Base-by-base conservation (phyloP, 2,797 vertebrate species). In the Bradypus variegatus region DNA sequence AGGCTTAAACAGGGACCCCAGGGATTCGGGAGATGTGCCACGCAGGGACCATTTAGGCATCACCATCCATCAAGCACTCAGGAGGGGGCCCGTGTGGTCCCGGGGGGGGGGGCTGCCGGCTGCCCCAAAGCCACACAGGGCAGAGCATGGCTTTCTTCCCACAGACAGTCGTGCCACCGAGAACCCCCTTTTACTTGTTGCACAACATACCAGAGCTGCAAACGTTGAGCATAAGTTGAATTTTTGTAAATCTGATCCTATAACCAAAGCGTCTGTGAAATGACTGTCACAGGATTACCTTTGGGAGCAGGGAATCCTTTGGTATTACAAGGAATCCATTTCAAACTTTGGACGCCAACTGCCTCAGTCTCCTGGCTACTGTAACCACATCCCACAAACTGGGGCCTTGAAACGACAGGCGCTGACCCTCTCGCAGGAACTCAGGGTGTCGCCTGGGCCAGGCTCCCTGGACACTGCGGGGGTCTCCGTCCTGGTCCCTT, bases 191-290 rank as follows among this genome's bases (percentile, higher is more conserved):
- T 60, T 27, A 48, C 65, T 29, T 33, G 14, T 69, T 62, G 36
- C 0, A 2, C 3, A 0, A 3, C 33, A 36, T 18, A 0, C 2
- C 23, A 65, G 62, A 70, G 11, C 62, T 16, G 25, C 31, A 29
- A 33, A 45, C 3, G 8, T 12, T 6, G 36, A 6, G 27, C 64
- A 36, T 31, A 1, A 53, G 58, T 15, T 0, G 23, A 48, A 6
- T 8, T 13, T 85, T 6, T 27, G 69, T 33, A 21, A 55, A n/a
- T 14, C 18, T 2, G 21, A 31, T 21, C 41, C 69, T 27, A 2
- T 11, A 15, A 36, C 18, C 36, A 19, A 11, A 18, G 65, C 23
- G 0, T 31, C 2, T 2, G 14, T 9, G 31, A 31, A 27, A 18
- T 3, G 31, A 9, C 14, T 31, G 12, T 1, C 10, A 27, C 55